Conservation (phyloP, 2,797 vertebrate species). For the Acanthis flammea region DNA sequence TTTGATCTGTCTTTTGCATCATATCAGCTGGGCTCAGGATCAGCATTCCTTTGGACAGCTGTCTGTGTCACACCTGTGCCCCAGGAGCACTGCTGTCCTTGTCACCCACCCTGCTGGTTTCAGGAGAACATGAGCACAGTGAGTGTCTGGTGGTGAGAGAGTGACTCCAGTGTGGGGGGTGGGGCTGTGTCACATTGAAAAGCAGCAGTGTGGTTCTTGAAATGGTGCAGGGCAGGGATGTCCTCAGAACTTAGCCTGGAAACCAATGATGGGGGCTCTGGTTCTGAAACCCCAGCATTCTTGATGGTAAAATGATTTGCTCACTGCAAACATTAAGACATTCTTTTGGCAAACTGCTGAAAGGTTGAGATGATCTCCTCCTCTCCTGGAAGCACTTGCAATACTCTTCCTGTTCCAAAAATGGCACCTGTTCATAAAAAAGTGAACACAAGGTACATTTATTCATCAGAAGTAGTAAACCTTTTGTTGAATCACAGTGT, state of each 20-base stretch:
- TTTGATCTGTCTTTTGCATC: background rate
- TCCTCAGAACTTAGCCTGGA: background rate
- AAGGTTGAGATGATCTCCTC: background rate
- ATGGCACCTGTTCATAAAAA: background rate
- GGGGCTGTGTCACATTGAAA: fast-evolving
- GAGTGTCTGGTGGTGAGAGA: background rate
- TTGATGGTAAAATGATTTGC: background rate
- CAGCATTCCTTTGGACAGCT: background rate
- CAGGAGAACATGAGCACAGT: background rate
- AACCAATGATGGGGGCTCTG: background rate
- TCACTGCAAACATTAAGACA: background rate
- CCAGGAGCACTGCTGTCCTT: background rate
- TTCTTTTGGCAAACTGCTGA: background rate
- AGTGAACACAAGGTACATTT: background rate
- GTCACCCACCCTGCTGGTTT: fast-evolving
- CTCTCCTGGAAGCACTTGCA: background rate
- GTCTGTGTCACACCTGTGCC: fast-evolving
- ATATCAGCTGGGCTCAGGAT: fast-evolving
- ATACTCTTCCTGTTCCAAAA: background rate
- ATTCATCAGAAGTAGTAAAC: background rate
- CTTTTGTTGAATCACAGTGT: background rate
- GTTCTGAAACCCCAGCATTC: background rate
- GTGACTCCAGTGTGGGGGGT: fast-evolving
- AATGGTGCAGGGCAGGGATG: background rate
- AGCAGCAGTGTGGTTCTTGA: background rate